These are phyloP conservation scores for Megaceryle maxima DNA, from an alignment of 2,113 vertebrate species.

Conservation along the genomic window DNA sequence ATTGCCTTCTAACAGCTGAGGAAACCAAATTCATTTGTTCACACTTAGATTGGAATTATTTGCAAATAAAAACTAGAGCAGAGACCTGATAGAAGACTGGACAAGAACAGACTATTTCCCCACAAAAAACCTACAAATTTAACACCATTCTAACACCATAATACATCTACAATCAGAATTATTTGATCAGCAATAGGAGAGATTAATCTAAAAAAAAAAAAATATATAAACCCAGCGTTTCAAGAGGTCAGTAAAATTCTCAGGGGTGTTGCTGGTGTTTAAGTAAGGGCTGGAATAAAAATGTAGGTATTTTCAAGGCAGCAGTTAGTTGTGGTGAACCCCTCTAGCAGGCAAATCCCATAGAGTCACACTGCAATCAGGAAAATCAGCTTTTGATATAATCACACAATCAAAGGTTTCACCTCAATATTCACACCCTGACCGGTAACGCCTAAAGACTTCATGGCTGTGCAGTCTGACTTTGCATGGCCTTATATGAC, in stretches of 20 bases:
- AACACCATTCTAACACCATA: background rate
- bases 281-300: background rate
- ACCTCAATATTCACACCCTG: background rate
- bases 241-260: background rate
- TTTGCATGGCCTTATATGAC: background rate
- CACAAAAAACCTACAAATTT: background rate
- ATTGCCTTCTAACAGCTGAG: background rate
- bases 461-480: background rate
- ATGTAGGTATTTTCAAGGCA: background rate
- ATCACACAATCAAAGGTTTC: background rate
- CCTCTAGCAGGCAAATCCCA: background rate
- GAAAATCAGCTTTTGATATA: background rate
- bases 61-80: background rate
- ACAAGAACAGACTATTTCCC: background rate
- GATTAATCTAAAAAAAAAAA: background rate
- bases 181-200: background rate
- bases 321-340: background rate
- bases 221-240: background rate
- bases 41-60: background rate
- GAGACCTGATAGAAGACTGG: background rate
- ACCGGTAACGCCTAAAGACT: background rate
- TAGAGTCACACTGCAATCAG: background rate
- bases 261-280: background rate
- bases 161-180: background rate
- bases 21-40: background rate